Conservation (phyloP, 2,888 invertebrate genomes). For the Antitype chi region DNA sequence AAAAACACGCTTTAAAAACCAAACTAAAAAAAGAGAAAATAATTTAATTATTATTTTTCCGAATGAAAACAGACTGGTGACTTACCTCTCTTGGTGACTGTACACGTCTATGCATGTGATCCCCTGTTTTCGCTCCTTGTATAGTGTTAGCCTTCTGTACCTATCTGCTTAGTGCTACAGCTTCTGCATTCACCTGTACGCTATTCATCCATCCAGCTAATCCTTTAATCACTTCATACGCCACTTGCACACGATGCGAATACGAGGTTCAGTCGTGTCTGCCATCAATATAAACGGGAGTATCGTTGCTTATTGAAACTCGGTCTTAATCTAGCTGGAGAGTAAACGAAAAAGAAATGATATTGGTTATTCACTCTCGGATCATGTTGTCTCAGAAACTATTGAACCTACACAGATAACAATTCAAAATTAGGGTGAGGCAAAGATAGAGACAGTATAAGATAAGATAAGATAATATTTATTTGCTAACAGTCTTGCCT, state of each 20-base stretch:
- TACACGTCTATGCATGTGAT: neutral
- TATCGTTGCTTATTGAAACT: slow-evolving; percentile 8
- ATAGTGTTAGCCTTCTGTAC: slow-evolving; percentile 3
- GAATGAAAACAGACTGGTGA: neutral
- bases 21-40: too few species aligned
- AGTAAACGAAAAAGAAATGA: too few species aligned
- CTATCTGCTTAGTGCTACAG: neutral
- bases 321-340: too few species aligned
- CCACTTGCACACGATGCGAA: slow-evolving; percentile 39
- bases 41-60: too few species aligned
- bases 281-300: slow-evolving; percentile 27
- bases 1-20: too few species aligned
- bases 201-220: slow-evolving; percentile 46
- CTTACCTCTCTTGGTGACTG: too few species aligned
- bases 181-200: slow-evolving; percentile 40
- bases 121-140: neutral
- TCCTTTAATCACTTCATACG: slow-evolving; percentile 56
- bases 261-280: slow-evolving; percentile 31
- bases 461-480: too few species aligned
- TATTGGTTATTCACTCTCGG: neutral
- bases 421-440: neutral
- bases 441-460: neutral
- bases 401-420: neutral
- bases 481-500: too few species aligned
- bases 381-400: neutral